phyloP scores from a whole-genome alignment of 2,888 invertebrate species.

The Limnephilus marmoratus region DNA sequence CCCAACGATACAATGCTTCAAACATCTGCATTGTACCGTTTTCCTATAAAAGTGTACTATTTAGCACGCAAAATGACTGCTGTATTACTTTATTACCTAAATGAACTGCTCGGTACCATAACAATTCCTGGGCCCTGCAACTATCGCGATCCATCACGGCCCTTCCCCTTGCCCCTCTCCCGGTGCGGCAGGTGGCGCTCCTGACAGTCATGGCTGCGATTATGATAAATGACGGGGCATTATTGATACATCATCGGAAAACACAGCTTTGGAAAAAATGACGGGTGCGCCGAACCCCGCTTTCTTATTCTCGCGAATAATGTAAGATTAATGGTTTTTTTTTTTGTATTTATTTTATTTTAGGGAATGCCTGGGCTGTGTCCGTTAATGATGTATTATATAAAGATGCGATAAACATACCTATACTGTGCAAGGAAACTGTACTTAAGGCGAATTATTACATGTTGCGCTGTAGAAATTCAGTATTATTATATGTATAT shows the following conservation, averaged over 20 bases:
- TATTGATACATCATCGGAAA: constrained; percentile 45
- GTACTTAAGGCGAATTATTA: no score
- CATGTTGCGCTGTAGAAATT: no score
- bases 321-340: constrained; percentile 6
- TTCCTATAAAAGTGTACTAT: not conserved
- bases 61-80: not conserved
- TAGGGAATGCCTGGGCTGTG: not conserved
- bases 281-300: not conserved
- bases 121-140: constrained; percentile 2
- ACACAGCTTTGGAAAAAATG: constrained; percentile 29
- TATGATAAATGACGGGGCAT: constrained; percentile 41
- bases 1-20: no score
- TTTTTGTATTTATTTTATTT: not conserved
- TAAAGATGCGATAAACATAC: not conserved
- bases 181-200: constrained; percentile 23
- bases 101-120: not conserved
- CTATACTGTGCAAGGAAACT: not conserved
- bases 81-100: not conserved
- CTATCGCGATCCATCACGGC: constrained; percentile 24
- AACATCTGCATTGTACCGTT: not conserved
- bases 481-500: no score
- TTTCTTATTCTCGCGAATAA: not conserved
- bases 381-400: not conserved
- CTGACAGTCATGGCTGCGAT: constrained; percentile 31
- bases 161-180: constrained; percentile 14